A percentile compares a stretch with the other conserved stretches of the same genome.
Evolutionary conservation across 2,113 vertebrate species (phyloP).

Genomic region (Forbesichthys papilliferus): DNA sequence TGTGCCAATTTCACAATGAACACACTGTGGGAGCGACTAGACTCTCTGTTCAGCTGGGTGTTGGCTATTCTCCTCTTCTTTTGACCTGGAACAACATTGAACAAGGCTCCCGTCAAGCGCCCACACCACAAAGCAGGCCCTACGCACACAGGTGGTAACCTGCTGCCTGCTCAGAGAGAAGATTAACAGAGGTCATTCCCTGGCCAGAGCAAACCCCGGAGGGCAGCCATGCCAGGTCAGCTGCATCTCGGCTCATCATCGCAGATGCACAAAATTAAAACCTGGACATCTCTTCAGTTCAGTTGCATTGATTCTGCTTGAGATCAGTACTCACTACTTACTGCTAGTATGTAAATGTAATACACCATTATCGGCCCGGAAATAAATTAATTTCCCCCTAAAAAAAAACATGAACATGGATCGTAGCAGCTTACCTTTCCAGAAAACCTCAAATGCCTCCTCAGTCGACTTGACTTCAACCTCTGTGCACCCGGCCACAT

Average conservation of each 20-base stretch:
- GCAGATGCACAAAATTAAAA: slow-evolving; percentile 24
- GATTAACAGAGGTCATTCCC: slow-evolving; percentile 73
- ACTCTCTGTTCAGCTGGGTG: slow-evolving; percentile 91
- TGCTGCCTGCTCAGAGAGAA: slow-evolving; percentile 77
- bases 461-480: slow-evolving; percentile 95
- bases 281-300: neutral
- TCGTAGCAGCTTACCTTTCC: slow-evolving; percentile 82
- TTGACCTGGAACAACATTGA: slow-evolving; percentile 59
- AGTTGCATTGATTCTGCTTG: no score
- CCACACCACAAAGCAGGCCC: neutral
- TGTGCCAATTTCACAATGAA: slow-evolving; percentile 92
- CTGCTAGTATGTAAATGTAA: no score
- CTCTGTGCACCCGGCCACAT: slow-evolving; percentile 91
- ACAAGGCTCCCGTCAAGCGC: neutral
- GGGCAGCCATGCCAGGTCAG: slow-evolving; percentile 75
- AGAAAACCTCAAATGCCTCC: slow-evolving; percentile 95
- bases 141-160: neutral
- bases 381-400: neutral
- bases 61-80: slow-evolving; percentile 83
- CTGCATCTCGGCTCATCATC: slow-evolving; percentile 72
- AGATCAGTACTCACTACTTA: no score
- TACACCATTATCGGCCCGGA: neutral
- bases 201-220: slow-evolving; percentile 67
- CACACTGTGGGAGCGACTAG: slow-evolving; percentile 94
- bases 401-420: neutral